Percentiles rank a stretch among this genome's conserved stretches.
Conservation (phyloP, 2,888 invertebrate species). For the Eurytoma adleriae region DNA sequence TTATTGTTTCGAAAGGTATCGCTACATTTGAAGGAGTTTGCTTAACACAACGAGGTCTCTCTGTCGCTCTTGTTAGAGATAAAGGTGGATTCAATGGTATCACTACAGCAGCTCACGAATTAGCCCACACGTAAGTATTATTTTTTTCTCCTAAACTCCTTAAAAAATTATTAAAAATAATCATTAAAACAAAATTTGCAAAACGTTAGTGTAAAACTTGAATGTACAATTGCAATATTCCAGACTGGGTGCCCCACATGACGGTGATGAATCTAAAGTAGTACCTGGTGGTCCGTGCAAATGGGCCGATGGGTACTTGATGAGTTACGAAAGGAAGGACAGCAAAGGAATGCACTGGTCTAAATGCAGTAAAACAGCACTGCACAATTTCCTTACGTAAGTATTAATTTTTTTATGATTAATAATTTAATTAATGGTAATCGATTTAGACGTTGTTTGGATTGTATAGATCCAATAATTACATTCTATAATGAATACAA, state of each 20-base stretch:
- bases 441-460: no score
- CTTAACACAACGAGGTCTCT: not conserved
- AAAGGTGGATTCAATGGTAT: constrained; percentile 42
- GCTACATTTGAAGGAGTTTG: constrained; percentile 21
- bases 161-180: constrained; percentile 1
- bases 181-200: not conserved
- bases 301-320: constrained; percentile 41
- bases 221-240: not conserved
- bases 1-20: constrained; percentile 19
- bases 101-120: constrained; percentile 42
- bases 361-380: constrained; percentile 27
- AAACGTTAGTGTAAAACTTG: not conserved
- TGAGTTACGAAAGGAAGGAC: constrained; percentile 37
- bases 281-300: constrained; percentile 7
- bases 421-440: not conserved
- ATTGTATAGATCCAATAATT: no score
- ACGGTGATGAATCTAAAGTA: not conserved
- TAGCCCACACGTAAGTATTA: constrained; percentile 40
- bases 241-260: constrained; percentile 46
- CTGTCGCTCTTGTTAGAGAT: constrained; percentile 24
- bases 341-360: constrained; percentile 40
- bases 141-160: no score
- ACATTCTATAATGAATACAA: no score
- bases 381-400: constrained; percentile 23
- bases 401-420: not conserved